Evolutionary conservation across 1,140 invertebrate species (phyloP).

Genomic region (Hormaphis cornu): DNA sequence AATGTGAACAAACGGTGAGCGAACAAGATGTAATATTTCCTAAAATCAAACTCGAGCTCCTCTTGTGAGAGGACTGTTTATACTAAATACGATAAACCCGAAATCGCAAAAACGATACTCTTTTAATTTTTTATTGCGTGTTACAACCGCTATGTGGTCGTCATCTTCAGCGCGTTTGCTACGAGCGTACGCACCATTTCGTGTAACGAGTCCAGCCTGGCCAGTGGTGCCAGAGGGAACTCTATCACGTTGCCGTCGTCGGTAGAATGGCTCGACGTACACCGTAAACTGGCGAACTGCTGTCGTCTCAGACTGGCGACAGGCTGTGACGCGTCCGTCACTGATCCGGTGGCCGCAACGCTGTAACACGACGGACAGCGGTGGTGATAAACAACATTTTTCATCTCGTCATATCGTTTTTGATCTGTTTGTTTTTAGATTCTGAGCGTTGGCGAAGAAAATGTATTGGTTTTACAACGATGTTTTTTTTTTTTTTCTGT

Average conservation of each 20-base stretch:
- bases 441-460: too few relatives aligned
- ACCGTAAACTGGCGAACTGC: constrained; percentile 34
- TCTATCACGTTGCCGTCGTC: constrained; percentile 36
- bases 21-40: too few relatives aligned
- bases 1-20: too few relatives aligned
- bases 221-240: constrained; percentile 35
- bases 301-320: constrained; percentile 34
- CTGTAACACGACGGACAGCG: neutral
- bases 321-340: neutral
- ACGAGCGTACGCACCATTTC: constrained; percentile 38
- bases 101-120: too few relatives aligned
- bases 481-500: too few relatives aligned
- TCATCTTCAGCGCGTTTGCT: too few relatives aligned
- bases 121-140: too few relatives aligned
- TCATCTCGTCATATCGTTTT: neutral
- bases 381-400: neutral
- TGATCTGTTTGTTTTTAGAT: neutral
- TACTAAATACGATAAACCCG: too few relatives aligned
- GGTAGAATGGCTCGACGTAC: constrained; percentile 31
- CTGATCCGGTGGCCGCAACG: neutral
- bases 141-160: too few relatives aligned
- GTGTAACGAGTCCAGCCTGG: constrained; percentile 38
- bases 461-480: too few relatives aligned
- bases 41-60: too few relatives aligned
- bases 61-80: too few relatives aligned